phyloP scores from a whole-genome alignment of 2,888 invertebrate genomes.

The Coelinius sp. region DNA sequence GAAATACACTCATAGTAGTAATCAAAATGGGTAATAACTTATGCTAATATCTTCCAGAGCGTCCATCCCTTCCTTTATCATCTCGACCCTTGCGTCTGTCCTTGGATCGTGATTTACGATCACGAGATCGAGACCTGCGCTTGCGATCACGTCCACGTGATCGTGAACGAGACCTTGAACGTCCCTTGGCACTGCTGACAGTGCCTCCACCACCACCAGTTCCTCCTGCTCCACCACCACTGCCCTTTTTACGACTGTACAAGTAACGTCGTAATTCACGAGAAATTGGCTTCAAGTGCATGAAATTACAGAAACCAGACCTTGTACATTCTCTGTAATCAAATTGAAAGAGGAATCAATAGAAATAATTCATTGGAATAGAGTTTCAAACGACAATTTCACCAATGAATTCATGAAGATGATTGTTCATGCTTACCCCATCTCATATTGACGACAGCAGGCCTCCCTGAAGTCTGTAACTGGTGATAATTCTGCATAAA shows the following conservation, averaged over 20 bases:
- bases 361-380: no score
- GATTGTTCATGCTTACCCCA: constrained; percentile 83
- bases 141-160: constrained; percentile 73
- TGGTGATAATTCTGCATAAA: constrained; percentile 98
- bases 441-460: constrained; percentile 99
- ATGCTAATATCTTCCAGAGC: constrained; percentile 72
- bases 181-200: constrained; percentile 70
- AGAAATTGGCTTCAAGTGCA: constrained; percentile 99
- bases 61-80: constrained; percentile 69
- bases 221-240: constrained; percentile 62
- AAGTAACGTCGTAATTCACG: constrained; percentile 89
- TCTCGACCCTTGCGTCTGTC: constrained; percentile 68
- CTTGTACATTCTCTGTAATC: constrained; percentile 88
- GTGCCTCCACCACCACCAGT: constrained; percentile 72
- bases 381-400: no score
- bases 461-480: constrained; percentile 99
- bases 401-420: no score
- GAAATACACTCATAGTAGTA: background rate
- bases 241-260: constrained; percentile 79
- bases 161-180: constrained; percentile 76
- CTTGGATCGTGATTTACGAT: constrained; percentile 67
- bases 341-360: background rate
- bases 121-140: constrained; percentile 68
- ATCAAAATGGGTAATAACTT: background rate
- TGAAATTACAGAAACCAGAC: constrained; percentile 99